A percentile compares a stretch with the other conserved stretches of the same genome.
Conservation (phyloP, 2,113 vertebrate species). For the Pelvicachromis taeniatus region DNA sequence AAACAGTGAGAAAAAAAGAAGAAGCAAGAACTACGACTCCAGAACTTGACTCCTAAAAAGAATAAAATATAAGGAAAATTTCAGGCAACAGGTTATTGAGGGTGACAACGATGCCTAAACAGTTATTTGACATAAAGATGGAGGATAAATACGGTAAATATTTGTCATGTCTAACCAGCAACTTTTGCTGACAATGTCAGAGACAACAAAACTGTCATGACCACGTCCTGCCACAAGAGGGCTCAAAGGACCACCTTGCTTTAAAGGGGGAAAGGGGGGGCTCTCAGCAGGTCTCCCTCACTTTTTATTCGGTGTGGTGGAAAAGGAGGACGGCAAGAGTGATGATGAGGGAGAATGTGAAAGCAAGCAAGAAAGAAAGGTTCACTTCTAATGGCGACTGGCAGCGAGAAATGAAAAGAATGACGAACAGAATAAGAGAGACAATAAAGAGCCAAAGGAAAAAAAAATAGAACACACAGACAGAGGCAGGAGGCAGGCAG, state of each 20-base stretch:
- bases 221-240: conserved; percentile 47
- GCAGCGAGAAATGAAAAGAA: not conserved
- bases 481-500: not conserved
- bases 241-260: conserved; percentile 25
- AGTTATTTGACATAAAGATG: not conserved
- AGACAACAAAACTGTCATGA: not conserved
- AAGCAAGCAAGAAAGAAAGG: not conserved
- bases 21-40: not conserved
- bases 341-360: not conserved
- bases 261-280: not conserved
- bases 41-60: not conserved
- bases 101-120: not conserved
- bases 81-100: not conserved
- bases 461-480: conserved; percentile 1
- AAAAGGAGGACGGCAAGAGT: not conserved
- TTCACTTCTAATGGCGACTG: not conserved
- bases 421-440: conserved; percentile 16
- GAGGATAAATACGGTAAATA: not conserved
- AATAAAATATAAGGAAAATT: not conserved
- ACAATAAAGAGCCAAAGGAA: conserved; percentile 24
- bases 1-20: not conserved
- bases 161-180: not conserved
- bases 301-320: conserved; percentile 45
- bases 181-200: conserved; percentile 49
- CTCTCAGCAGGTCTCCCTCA: not conserved